Conservation (phyloP, 30 jellyfish, hydroid and myxozoan genomes). For the Hydractinia symbiolongicarpus region DNA sequence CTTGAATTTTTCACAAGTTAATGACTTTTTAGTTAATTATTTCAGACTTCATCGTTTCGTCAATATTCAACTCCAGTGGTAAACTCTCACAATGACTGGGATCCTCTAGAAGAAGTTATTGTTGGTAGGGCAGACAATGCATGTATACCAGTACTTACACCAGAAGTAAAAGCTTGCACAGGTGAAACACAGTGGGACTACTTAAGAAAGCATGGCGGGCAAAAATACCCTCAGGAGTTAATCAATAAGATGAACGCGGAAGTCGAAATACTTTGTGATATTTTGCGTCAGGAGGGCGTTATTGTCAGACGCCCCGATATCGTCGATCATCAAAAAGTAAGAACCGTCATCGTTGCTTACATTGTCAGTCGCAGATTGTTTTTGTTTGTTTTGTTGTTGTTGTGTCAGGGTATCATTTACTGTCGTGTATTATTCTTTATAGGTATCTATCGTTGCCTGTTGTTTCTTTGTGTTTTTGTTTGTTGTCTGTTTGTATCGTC, state of each 20-base stretch:
- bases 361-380: no score
- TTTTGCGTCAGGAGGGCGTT: slow-evolving; percentile 73
- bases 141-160: no score
- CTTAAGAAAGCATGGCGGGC: slow-evolving; percentile 44
- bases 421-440: no score
- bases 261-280: slow-evolving; percentile 67
- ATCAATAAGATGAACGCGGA: slow-evolving; percentile 56
- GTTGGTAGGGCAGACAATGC: slow-evolving; percentile 86
- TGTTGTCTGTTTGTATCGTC: no score
- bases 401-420: no score
- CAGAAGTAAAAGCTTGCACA: slow-evolving; percentile 69
- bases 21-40: slow-evolving; percentile 18
- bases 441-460: no score
- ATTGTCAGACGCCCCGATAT: slow-evolving; percentile 66
- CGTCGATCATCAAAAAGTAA: slow-evolving; percentile 41
- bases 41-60: no score
- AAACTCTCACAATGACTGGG: slow-evolving; percentile 93
- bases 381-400: no score
- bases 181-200: slow-evolving; percentile 74
- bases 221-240: slow-evolving; percentile 44
- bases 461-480: no score
- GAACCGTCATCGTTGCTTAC: not conserved
- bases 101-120: slow-evolving; percentile 73
- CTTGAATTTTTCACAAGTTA: no score
- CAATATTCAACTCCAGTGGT: no score